Percentiles rank a stretch among this genome's conserved stretches.
phyloP scores from a whole-genome alignment of 2,113 vertebrate species.

The Taurulus bubalis region DNA sequence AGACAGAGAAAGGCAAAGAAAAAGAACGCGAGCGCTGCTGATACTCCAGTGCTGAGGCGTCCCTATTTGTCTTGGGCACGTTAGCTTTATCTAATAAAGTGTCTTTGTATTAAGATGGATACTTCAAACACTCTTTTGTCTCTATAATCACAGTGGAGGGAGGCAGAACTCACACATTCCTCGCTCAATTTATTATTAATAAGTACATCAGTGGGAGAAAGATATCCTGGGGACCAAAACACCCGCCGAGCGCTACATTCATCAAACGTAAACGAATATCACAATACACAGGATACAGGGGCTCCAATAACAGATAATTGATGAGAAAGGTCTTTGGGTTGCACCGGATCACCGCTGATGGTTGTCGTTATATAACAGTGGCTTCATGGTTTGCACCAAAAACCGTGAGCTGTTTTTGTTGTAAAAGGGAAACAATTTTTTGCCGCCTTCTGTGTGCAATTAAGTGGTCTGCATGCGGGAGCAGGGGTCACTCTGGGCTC shows the following conservation, averaged over 20 bases:
- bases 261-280: slow-evolving; percentile 86
- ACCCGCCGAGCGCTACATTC: slow-evolving; percentile 82
- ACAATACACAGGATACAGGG: slow-evolving; percentile 85
- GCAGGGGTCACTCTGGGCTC: slow-evolving; percentile 50
- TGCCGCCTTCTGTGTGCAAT: slow-evolving; percentile 68
- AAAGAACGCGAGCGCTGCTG: slow-evolving; percentile 66
- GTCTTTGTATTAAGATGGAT: slow-evolving; percentile 88
- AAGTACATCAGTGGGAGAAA: slow-evolving; percentile 87
- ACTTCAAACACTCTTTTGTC: slow-evolving; percentile 84
- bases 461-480: slow-evolving; percentile 60
- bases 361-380: slow-evolving; percentile 79
- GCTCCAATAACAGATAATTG: slow-evolving; percentile 85
- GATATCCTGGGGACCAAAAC: slow-evolving; percentile 84
- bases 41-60: slow-evolving; percentile 60
- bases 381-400: slow-evolving; percentile 71
- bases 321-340: slow-evolving; percentile 81
- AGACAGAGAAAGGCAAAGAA: slow-evolving; percentile 55
- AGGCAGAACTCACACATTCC: slow-evolving; percentile 86
- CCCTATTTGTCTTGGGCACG: slow-evolving; percentile 85
- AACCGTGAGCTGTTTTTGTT: slow-evolving; percentile 73
- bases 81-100: slow-evolving; percentile 88
- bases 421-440: slow-evolving; percentile 51
- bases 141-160: slow-evolving; percentile 86
- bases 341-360: slow-evolving; percentile 77
- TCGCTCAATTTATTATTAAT: slow-evolving; percentile 88